A percentile compares a stretch with the other conserved stretches of the same genome.
These are phyloP conservation scores for Sebastes aleutianus DNA, from an alignment of 2,797 vertebrate species.

Conservation along the genomic window DNA sequence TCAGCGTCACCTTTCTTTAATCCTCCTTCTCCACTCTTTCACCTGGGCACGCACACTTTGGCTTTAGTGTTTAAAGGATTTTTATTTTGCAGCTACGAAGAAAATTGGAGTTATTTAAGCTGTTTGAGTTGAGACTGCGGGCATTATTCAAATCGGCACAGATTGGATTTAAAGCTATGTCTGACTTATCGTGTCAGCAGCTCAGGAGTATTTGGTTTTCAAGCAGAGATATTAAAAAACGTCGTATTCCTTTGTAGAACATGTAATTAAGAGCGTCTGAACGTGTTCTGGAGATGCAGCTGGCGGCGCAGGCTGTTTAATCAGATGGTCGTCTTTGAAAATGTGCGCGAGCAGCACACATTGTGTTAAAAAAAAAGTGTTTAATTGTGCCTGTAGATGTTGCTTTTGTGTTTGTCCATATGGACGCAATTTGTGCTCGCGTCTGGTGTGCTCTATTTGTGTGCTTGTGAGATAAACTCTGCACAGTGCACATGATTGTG, in stretches of 20 bases:
- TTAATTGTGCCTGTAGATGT: slow-evolving; percentile 46
- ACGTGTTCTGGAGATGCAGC: slow-evolving; percentile 19
- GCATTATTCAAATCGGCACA: slow-evolving; percentile 32
- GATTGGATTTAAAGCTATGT: slow-evolving; percentile 33
- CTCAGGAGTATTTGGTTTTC: slow-evolving; percentile 18
- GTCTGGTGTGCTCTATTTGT: slow-evolving; percentile 12
- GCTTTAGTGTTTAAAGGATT: background rate
- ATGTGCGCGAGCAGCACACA: background rate
- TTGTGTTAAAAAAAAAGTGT: slow-evolving; percentile 35
- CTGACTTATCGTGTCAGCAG: slow-evolving; percentile 22
- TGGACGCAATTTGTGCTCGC: slow-evolving; percentile 41
- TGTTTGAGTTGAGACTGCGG: slow-evolving; percentile 16
- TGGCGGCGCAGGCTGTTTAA: slow-evolving; percentile 35
- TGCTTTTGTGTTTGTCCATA: slow-evolving; percentile 49
- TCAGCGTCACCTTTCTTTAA: slow-evolving; percentile 41
- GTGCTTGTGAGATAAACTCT: slow-evolving; percentile 4
- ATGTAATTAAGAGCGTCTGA: slow-evolving; percentile 47
- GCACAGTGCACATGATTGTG: background rate
- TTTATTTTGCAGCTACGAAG: slow-evolving; percentile 6
- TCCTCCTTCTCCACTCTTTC: slow-evolving; percentile 14
- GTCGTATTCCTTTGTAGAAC: slow-evolving; percentile 33
- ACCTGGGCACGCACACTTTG: background rate
- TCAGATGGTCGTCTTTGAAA: slow-evolving; percentile 44
- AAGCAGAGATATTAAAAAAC: slow-evolving; percentile 32
- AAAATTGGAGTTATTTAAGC: slow-evolving; percentile 41